phyloP scores from a whole-genome alignment of 2,113 vertebrate genomes.

The Egretta garzetta region DNA sequence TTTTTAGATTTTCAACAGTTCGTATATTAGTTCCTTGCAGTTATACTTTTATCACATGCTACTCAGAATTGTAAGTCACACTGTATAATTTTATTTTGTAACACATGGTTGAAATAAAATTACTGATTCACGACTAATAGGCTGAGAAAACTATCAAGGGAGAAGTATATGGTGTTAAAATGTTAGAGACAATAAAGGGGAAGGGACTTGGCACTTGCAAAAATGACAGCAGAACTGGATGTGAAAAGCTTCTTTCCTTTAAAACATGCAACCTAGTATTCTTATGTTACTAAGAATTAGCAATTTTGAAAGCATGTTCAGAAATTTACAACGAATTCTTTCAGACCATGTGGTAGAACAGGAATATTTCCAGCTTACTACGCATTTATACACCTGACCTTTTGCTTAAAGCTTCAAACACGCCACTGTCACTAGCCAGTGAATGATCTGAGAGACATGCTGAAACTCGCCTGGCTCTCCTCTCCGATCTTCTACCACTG shows the following conservation, averaged over 20 bases:
- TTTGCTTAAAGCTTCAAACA: slow-evolving; percentile 95
- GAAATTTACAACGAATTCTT: not conserved
- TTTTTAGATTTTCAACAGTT: not conserved
- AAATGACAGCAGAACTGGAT: not conserved
- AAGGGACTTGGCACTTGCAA: not conserved
- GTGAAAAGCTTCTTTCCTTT: not conserved
- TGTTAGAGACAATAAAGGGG: not conserved
- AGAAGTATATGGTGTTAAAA: not conserved
- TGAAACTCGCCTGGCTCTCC: slow-evolving; percentile 88
- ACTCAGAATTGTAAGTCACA: not conserved
- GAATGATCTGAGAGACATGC: slow-evolving; percentile 92
- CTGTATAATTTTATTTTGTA: not conserved
- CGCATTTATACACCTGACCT: slow-evolving; percentile 79
- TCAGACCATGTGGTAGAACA: not conserved
- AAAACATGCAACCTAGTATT: not conserved
- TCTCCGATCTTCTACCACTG: slow-evolving; percentile 83
- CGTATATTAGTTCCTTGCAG: not conserved
- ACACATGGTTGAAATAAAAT: not conserved
- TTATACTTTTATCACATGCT: not conserved
- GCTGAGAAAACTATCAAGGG: not conserved
- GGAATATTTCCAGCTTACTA: slow-evolving; percentile 61
- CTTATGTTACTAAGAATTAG: not conserved
- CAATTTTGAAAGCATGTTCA: not conserved
- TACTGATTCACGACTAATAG: not conserved
- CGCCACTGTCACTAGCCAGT: slow-evolving; percentile 95